Base-by-base conservation (phyloP, 2,888 invertebrate genomes). In the Catocala fraxini region DNA sequence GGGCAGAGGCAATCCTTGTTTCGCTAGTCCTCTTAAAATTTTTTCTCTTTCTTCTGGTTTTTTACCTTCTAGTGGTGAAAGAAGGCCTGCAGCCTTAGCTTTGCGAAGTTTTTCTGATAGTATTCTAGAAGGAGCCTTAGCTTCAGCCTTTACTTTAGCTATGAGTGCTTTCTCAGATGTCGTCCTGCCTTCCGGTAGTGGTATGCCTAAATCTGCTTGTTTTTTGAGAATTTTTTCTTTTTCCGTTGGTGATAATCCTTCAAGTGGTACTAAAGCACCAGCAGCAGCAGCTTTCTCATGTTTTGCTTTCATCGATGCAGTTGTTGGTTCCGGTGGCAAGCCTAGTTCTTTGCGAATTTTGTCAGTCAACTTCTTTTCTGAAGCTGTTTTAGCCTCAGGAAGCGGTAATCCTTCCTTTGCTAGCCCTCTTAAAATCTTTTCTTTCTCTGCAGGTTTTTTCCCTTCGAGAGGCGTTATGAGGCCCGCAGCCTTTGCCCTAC, bases 51-150 rank as follows among this genome's bases (percentile, higher is more conserved):
- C 65, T 5, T 56, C 60, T 0, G 51, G 35, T 0, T 58, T 45
- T 56, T 72, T 72, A 0, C 71, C 70, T 48, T 54, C 53, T 5
- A 72, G 35, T 0, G 73, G 69, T 0, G 71, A 63, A 0, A 72
- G 12, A 4, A 54, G 5, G 0, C 64, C 64, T 0, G 59, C 57
- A 4, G 67, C 62, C 54, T 69, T 68, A 7, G 59, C 58, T 55
- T 49, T 33, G 7, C 42, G 39, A 49, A 56, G 41, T 56, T 69
- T 39, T 39, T 39, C 35, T 6, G 35, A 39, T 1, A 9, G 4
- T 1, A 39, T 39, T 6, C 3, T 39, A 1, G 35, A 6, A 1
- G 35, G 35, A 1, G 35, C 7, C 35, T 39, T 39, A 39, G 35
- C 9, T 39, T 39, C 51, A 58, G 64, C 6, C 46, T 60, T 4